These are phyloP conservation scores for Hyperoplus lanceolatus DNA, from an alignment of 2,797 vertebrate genomes.

Conservation along the genomic window DNA sequence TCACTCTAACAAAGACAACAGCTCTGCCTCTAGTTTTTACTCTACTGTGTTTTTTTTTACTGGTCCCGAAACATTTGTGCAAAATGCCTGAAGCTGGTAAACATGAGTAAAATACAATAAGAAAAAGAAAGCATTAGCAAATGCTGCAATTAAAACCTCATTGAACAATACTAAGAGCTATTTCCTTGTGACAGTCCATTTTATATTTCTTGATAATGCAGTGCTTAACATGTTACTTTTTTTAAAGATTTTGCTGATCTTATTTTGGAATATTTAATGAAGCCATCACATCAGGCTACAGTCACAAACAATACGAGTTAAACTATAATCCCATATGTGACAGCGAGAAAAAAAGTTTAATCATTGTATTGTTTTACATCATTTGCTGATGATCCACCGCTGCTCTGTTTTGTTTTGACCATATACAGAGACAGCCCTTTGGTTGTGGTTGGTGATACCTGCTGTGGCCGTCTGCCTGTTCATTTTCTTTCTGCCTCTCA, in stretches of 20 bases:
- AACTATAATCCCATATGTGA: background rate
- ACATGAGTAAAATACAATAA: background rate
- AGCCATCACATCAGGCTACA: background rate
- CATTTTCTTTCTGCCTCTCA: slow-evolving; percentile 60
- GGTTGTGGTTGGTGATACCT: slow-evolving; percentile 76
- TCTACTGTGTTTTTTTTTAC: slow-evolving; percentile 32
- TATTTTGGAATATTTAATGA: background rate
- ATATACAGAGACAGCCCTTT: slow-evolving; percentile 41
- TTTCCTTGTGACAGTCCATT: background rate
- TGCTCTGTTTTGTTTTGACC: slow-evolving; percentile 29
- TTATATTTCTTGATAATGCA: background rate
- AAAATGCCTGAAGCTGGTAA: slow-evolving; percentile 21
- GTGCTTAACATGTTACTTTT: background rate
- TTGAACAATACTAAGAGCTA: background rate
- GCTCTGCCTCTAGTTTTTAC: slow-evolving; percentile 7
- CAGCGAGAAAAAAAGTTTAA: background rate
- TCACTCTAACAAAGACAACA: background rate
- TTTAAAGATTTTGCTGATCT: background rate
- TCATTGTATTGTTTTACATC: background rate
- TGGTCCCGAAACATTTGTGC: slow-evolving; percentile 24
- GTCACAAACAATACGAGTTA: background rate
- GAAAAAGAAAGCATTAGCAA: background rate
- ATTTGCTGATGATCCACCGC: slow-evolving; percentile 7
- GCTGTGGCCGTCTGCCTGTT: slow-evolving; percentile 57
- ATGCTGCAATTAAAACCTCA: background rate